Conservation (phyloP, 2,113 vertebrate species). For the Petromus typicus region DNA sequence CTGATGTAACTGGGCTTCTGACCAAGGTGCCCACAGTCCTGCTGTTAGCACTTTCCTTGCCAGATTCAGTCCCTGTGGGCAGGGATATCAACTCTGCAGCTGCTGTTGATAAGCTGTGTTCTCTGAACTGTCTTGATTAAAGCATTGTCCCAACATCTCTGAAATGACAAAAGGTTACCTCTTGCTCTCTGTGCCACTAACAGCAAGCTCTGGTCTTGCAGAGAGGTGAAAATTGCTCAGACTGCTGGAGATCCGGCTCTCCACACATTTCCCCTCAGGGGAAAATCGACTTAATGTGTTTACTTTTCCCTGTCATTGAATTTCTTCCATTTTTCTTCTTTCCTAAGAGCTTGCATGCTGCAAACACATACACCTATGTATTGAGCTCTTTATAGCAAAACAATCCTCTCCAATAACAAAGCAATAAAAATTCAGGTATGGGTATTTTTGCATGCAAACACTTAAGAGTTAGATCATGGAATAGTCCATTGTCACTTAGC, state of each 20-base stretch:
- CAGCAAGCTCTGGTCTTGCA: not conserved
- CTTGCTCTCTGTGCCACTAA: not conserved
- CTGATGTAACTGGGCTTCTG: not conserved
- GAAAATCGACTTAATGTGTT: slow-evolving; percentile 10
- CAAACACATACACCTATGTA: not conserved
- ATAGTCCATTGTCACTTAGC: not conserved
- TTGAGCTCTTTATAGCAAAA: slow-evolving; percentile 29
- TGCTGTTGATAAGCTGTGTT: not conserved
- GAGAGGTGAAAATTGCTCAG: slow-evolving; percentile 40
- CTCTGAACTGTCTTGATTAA: not conserved
- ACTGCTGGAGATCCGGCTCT: not conserved
- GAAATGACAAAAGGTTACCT: not conserved
- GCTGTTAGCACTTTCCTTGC: not conserved
- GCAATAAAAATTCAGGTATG: slow-evolving; percentile 27
- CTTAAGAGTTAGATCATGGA: not conserved
- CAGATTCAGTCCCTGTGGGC: not conserved
- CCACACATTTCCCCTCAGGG: not conserved
- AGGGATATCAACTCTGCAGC: not conserved
- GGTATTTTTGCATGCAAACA: slow-evolving; percentile 25
- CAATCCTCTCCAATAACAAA: not conserved
- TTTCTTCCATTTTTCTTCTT: slow-evolving; percentile 25
- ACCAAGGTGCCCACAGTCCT: not conserved
- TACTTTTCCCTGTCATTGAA: slow-evolving; percentile 6
- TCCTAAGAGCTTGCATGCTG: not conserved
- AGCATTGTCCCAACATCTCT: not conserved